phyloP scores from a whole-genome alignment of 2,888 invertebrate genomes.

The Sturmia bella region DNA sequence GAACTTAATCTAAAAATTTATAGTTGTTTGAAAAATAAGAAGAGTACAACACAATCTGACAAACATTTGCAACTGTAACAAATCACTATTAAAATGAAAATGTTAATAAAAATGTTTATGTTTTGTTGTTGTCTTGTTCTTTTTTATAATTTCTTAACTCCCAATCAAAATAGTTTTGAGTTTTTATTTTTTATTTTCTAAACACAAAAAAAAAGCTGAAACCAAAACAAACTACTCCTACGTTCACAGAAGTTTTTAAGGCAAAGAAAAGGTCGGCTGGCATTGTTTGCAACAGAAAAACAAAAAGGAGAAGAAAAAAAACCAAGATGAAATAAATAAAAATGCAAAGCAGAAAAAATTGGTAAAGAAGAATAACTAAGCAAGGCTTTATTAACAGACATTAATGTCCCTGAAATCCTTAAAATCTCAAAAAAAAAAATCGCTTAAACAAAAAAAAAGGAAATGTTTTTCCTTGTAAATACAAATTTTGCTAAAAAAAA shows the following conservation, averaged over 20 bases:
- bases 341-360: constrained; percentile 16
- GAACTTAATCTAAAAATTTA: constrained; percentile 77
- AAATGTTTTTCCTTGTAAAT: too few species aligned
- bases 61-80: constrained; percentile 72
- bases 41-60: constrained; percentile 27
- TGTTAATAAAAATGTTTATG: constrained; percentile 76
- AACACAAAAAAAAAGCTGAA: constrained; percentile 34
- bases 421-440: too few species aligned
- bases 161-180: constrained; percentile 77
- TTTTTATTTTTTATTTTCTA: constrained; percentile 49
- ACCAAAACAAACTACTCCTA: constrained; percentile 56
- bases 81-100: constrained; percentile 78
- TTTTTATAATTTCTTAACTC: constrained; percentile 60
- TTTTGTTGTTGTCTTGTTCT: constrained; percentile 24
- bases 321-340: constrained; percentile 1
- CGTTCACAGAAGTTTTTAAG: constrained; percentile 27
- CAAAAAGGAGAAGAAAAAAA: not conserved
- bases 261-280: constrained; percentile 54
- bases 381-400: constrained; percentile 27
- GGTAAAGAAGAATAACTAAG: constrained; percentile 42
- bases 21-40: constrained; percentile 59
- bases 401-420: not conserved
- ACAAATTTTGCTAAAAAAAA: too few species aligned
- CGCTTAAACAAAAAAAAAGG: too few species aligned
- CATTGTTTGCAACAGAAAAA: constrained; percentile 20